These are phyloP conservation scores for Tragelaphus eurycerus DNA, from an alignment of 2,797 vertebrate species.

Conservation along the genomic window DNA sequence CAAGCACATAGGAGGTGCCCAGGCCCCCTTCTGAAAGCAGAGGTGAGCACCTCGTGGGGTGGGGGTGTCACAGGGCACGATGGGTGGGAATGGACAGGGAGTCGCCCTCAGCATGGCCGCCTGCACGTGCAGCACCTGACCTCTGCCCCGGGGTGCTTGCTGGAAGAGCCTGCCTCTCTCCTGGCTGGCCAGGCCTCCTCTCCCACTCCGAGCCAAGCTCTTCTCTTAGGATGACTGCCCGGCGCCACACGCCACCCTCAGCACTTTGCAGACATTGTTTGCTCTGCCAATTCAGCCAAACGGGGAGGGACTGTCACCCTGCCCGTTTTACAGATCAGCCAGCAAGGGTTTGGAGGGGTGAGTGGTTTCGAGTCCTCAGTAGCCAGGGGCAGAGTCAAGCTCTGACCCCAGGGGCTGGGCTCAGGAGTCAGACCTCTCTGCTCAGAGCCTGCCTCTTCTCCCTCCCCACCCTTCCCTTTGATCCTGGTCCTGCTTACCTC, in stretches of 20 bases:
- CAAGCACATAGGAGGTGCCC: background rate
- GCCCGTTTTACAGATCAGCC: background rate
- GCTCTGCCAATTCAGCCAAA: background rate
- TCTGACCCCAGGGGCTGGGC: background rate
- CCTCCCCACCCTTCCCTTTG: background rate
- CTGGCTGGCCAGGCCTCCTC: rapidly evolving
- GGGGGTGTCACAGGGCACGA: background rate
- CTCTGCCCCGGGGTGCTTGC: rapidly evolving
- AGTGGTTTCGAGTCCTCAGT: background rate
- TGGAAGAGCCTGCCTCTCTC: no score
- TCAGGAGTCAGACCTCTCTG: background rate
- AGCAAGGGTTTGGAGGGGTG: background rate
- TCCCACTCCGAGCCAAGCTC: background rate
- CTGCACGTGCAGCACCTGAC: background rate
- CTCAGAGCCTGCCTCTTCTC: background rate
- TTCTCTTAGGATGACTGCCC: no score
- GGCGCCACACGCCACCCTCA: rapidly evolving
- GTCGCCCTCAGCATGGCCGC: rapidly evolving
- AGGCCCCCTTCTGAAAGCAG: background rate
- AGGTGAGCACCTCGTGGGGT: background rate
- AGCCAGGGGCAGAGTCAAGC: background rate
- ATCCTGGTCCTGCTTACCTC: background rate
- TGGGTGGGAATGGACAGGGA: rapidly evolving
- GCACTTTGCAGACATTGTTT: background rate
- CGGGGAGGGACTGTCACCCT: background rate